Base-by-base conservation (phyloP, 2,888 invertebrate species). In the Serripes groenlandicus region DNA sequence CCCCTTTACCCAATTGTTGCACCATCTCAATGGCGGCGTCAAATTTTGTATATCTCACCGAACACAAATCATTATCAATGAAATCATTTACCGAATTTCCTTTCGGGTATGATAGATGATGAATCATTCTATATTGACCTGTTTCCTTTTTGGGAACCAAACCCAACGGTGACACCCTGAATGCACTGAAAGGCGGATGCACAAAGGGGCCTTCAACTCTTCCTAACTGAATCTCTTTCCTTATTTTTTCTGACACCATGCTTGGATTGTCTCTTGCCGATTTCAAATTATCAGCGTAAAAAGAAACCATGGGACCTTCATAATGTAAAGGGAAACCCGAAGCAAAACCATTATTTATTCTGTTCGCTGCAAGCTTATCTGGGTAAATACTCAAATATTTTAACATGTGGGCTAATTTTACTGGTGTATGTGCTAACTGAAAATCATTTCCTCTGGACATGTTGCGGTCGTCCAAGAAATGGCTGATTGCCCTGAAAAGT, bases 11-110 rank as follows among this genome's bases (percentile, higher is more conserved):
- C 21, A 71, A 58, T 11, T 37, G 34, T 71, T 71, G 71, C 21
- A 71, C 49, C 71, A 71, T 32, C 15, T 30, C 23, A 9, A 71
- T 35, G 7, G 71, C 71, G 15, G 34, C 21, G 23, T 52, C 70
- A 70, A 70, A 70, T 56, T 35, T 71, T 30, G 71, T 71, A 26
- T 71, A 71, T 23, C 56, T 54, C 4, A 56, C 71, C 3, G 71
- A 56, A 26, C 56, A 56, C 23, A 23, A 7, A 23, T 7, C 34
- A 3, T 30, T 68, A 34, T 75, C 75, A 21, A 81, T 81, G 35
- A 69, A 81, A 66, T 85, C 85, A 66, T 85, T 85, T 1, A 85
- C 32, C 42, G 78, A 78, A 0, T 28, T 5, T 0, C 78, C 78
- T 1, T 11, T 9, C 0, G 82, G 79, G 35, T 79, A 76, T 1